These are phyloP conservation scores for Lepus timidus DNA, from an alignment of 2,113 vertebrate genomes.

Conservation along the genomic window DNA sequence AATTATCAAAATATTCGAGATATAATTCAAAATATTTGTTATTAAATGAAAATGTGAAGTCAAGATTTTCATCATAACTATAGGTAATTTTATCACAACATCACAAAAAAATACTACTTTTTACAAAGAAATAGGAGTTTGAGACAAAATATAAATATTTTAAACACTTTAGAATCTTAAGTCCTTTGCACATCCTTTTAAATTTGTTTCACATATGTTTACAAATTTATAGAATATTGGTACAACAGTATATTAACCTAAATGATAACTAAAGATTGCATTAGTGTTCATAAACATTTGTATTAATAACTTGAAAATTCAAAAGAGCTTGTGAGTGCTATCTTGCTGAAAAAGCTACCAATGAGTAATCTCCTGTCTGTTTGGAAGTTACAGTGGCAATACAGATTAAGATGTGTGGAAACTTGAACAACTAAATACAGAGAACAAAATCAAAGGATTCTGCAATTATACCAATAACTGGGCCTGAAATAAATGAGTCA, in stretches of 20 bases:
- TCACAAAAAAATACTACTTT: neutral
- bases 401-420: neutral
- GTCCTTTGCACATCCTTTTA: neutral
- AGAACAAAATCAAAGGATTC: neutral
- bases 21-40: neutral
- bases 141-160: neutral
- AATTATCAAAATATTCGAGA: neutral
- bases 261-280: neutral
- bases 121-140: neutral
- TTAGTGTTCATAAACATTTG: neutral
- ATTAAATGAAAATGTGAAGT: neutral
- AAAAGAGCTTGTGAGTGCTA: neutral
- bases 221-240: neutral
- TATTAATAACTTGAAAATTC: neutral
- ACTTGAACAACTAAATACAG: neutral
- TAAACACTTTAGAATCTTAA: neutral
- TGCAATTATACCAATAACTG: neutral
- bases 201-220: neutral
- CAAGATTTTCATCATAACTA: neutral
- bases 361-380: neutral
- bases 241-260: neutral
- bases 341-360: neutral
- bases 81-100: neutral
- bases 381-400: too few relatives aligned
- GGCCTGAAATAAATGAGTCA: neutral